A percentile compares a stretch with the other conserved stretches of the same genome.
Evolutionary conservation across 2,113 vertebrate genomes (phyloP).

Genomic region (Cinclus cinclus): DNA sequence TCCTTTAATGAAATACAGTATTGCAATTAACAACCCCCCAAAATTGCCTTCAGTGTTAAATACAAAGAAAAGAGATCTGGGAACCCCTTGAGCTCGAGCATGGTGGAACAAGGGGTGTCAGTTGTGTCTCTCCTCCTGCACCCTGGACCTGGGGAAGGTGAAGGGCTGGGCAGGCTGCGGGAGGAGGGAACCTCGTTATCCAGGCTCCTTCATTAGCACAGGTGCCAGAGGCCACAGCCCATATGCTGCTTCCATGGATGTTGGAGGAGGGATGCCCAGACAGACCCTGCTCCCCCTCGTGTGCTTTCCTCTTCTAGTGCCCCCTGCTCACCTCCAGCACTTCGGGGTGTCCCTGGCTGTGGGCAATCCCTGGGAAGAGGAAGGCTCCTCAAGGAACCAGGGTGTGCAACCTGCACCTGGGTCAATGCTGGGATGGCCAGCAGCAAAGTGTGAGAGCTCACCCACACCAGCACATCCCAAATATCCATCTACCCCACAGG

Average conservation of each 20-base stretch:
- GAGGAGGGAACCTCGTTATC: background rate
- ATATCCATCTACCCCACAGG: rapidly evolving
- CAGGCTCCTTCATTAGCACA: background rate
- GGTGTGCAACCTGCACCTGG: background rate
- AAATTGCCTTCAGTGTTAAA: slow-evolving; percentile 4
- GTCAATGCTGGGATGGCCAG: background rate
- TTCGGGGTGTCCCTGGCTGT: background rate
- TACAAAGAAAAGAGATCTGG: slow-evolving; percentile 19
- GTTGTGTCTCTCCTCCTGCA: background rate
- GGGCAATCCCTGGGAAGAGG: background rate
- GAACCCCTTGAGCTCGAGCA: background rate
- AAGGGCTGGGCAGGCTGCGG: background rate
- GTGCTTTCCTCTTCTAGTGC: background rate
- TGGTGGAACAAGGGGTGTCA: rapidly evolving
- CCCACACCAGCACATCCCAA: rapidly evolving
- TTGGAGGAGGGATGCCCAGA: background rate
- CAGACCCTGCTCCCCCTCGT: rapidly evolving
- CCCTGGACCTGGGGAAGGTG: background rate
- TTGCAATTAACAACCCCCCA: slow-evolving; percentile 44
- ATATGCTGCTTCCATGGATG: background rate
- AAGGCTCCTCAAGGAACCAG: background rate
- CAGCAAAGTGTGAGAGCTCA: background rate
- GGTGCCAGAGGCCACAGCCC: background rate
- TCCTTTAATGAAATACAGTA: slow-evolving; percentile 40
- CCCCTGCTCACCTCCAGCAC: background rate